Evolutionary conservation across 1,140 invertebrate species (phyloP).

Genomic region (Zaprionus lachaisei): DNA sequence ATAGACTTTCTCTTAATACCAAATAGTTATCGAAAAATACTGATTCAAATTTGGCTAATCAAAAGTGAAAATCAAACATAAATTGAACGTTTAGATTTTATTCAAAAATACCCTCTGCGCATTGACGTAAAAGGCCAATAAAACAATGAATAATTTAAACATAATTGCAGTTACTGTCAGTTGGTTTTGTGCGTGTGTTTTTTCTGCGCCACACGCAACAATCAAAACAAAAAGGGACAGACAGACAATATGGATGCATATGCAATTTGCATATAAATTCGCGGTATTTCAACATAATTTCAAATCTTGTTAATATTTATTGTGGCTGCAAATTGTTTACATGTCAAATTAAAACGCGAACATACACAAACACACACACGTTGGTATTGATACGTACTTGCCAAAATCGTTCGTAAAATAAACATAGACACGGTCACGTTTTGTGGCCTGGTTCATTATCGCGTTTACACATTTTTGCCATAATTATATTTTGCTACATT

Average conservation of each 20-base stretch:
- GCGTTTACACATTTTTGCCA: constrained; percentile 58
- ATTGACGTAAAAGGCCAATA: not conserved
- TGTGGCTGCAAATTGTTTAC: constrained; percentile 67
- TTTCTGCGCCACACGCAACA: not conserved
- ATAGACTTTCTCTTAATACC: not conserved
- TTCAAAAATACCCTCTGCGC: not conserved
- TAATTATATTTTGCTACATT: constrained; percentile 36
- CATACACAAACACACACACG: constrained; percentile 42
- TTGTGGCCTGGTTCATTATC: constrained; percentile 68
- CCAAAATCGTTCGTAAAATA: constrained; percentile 43
- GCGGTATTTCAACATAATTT: constrained; percentile 42
- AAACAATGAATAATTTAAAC: constrained; percentile 10
- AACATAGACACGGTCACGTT: constrained; percentile 60
- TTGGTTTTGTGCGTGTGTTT: constrained; percentile 9
- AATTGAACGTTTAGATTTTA: not conserved
- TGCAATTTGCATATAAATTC: constrained; percentile 19
- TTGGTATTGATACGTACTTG: constrained; percentile 31
- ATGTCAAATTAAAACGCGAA: constrained; percentile 67
- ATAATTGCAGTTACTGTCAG: constrained; percentile 26
- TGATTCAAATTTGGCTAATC: not conserved
- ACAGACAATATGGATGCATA: constrained; percentile 19
- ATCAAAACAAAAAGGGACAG: constrained; percentile 11
- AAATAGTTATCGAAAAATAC: not conserved
- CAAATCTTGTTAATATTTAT: constrained; percentile 73
- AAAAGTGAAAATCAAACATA: constrained; percentile 3